Conservation (phyloP, 2,113 vertebrate species). For the Todiramphus saurophagus region DNA sequence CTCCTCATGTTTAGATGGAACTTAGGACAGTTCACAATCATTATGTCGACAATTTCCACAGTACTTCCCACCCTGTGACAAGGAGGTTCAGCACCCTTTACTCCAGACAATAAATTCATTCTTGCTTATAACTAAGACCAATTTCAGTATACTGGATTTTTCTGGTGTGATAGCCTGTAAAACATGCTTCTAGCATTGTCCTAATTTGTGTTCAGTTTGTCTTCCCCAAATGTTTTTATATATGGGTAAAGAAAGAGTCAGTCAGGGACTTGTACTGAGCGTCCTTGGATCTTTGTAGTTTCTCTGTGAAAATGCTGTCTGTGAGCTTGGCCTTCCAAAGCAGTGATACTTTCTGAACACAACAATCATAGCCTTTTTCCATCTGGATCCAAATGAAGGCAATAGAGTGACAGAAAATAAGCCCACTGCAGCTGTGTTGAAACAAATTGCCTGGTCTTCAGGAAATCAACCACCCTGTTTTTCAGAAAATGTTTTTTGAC, state of each 20-base stretch:
- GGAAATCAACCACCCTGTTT: neutral
- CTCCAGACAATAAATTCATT: neutral
- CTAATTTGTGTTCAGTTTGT: neutral
- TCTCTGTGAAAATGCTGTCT: neutral
- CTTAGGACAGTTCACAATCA: neutral
- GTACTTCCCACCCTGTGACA: neutral
- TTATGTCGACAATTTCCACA: neutral
- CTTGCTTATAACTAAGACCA: neutral
- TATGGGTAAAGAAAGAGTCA: neutral
- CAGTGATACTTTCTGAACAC: neutral
- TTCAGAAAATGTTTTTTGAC: constrained; percentile 18
- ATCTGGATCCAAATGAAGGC: neutral
- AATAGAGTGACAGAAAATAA: neutral
- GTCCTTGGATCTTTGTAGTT: neutral
- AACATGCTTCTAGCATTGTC: neutral
- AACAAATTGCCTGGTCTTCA: neutral
- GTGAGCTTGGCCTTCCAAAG: neutral
- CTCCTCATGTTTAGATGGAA: neutral
- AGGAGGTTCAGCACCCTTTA: neutral
- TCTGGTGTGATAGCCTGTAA: neutral
- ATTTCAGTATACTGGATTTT: fast-evolving
- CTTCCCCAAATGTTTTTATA: neutral
- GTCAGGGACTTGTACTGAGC: neutral
- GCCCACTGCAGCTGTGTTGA: constrained; percentile 6
- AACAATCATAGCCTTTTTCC: neutral